Conservation (phyloP, 2,797 vertebrate species). For the Neosalanx taihuensis region DNA sequence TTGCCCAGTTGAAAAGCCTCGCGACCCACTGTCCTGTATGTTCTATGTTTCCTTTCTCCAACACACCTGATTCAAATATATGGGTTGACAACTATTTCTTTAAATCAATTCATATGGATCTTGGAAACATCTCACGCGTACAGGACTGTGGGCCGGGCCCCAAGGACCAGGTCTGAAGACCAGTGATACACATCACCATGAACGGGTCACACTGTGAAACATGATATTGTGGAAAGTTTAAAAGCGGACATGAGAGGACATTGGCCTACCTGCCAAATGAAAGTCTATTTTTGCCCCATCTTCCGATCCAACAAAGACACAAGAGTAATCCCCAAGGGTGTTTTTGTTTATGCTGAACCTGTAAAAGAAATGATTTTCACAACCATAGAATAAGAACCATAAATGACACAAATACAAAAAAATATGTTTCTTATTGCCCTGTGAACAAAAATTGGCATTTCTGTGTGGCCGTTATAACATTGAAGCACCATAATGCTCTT, state of each 20-base stretch:
- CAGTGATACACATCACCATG: neutral
- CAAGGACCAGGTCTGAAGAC: too few relatives aligned
- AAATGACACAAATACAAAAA: too few relatives aligned
- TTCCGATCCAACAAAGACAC: conserved; percentile 55
- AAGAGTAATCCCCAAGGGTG: conserved; percentile 67
- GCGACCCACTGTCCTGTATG: neutral
- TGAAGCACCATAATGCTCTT: neutral
- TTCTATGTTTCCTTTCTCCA: neutral
- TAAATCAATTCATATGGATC: too few relatives aligned
- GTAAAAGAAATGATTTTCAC: conserved; percentile 9
- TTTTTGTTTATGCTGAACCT: conserved; percentile 58
- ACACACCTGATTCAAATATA: neutral
- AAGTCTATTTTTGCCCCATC: conserved; percentile 54
- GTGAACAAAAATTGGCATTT: neutral
- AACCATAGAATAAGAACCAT: neutral
- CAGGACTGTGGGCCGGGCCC: too few relatives aligned
- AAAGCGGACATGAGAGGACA: neutral
- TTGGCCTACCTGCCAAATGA: conserved; percentile 62
- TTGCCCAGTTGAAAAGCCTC: neutral
- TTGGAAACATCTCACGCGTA: too few relatives aligned
- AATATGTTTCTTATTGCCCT: too few relatives aligned
- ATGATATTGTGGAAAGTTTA: neutral
- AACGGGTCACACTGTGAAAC: neutral
- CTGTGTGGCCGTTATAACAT: neutral
- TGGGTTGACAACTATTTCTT: too few relatives aligned